Evolutionary conservation across 2,888 invertebrate genomes (phyloP).

Genomic region (Polydrusus cervinus): DNA sequence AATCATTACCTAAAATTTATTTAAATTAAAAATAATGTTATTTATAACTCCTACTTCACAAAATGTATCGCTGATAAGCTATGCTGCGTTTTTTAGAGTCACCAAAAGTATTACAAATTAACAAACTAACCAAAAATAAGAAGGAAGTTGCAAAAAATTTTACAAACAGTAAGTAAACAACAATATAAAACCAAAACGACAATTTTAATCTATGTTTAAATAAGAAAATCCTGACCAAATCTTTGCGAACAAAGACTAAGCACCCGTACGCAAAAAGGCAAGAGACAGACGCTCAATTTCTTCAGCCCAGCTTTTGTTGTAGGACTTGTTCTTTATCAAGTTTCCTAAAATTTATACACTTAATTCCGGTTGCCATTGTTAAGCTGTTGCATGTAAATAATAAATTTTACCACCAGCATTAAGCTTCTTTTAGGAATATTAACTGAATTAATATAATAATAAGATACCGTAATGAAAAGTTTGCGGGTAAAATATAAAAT

Average conservation of each 20-base stretch:
- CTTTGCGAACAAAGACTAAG: conserved; percentile 14
- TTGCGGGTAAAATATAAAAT: too few species aligned
- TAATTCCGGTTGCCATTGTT: conserved; percentile 36
- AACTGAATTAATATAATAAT: conserved; percentile 3
- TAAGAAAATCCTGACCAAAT: conserved; percentile 12
- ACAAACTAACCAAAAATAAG: too few species aligned
- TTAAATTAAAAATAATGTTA: too few species aligned
- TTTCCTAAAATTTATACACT: conserved; percentile 34
- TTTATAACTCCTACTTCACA: too few species aligned
- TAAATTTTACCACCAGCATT: conserved; percentile 35
- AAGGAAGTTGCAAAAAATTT: too few species aligned
- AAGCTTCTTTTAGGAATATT: conserved; percentile 32
- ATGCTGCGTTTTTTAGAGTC: too few species aligned
- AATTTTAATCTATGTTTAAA: conserved; percentile 6
- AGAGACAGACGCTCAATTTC: neutral
- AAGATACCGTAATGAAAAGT: neutral
- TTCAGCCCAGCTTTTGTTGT: conserved; percentile 21
- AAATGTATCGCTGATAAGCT: too few species aligned
- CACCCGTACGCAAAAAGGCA: conserved; percentile 9
- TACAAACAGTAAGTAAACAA: too few species aligned
- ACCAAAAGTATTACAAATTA: too few species aligned
- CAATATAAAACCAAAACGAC: conserved; percentile 7
- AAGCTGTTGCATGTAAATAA: conserved; percentile 38
- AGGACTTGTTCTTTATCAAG: conserved; percentile 13
- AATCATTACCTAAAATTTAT: too few species aligned